Evolutionary conservation across 2,797 vertebrate species (phyloP), one percentile per base, ranked within the genome.

Genomic region (Hypotaenidia philippensis): DNA sequence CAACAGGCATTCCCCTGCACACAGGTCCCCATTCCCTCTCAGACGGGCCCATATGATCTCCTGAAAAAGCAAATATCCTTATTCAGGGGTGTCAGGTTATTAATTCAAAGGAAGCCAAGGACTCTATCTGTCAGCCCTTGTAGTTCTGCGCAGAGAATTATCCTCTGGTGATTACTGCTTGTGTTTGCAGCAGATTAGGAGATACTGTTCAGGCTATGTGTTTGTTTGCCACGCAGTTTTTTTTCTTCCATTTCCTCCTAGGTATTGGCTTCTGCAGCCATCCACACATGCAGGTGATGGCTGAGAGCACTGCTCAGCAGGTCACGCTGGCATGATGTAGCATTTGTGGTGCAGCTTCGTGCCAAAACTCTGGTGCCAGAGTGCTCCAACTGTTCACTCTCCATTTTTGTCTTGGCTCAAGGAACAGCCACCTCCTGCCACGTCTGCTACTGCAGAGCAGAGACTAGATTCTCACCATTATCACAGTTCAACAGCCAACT

Each of bases 331-430:
- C 87, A 45, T 10, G 2, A 47, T 10, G 41, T 21, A 59, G 40
- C 13, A 1, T 34, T 78, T 70, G 41, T 53, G 78, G 77, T 45
- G n/a, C 71, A 79, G 63, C 50, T 63, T 44, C 0, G 0, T 66
- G 82, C 82, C 90, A 94, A 95, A 68, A 56, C 64, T 93, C 64
- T 71, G 44, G 64, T 92, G 89, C 74, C 72, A 71, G 86, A 76
- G 59, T 38, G 45, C 85, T 97, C 94, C 96, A 96, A 83, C 88
- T 97, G 94, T 64, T 96, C 90, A 18, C 25, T 95, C 87, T 95
- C 80, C 66, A 45, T 95, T 97, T 96, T 92, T 80, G 85, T 96
- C 89, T 97, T 97, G 96, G 95, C 96, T 96, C 66, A 68, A 80
- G 72, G 69, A 95, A 76, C 57, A 75, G 47, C 45, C 63, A 94